A percentile compares a stretch with the other conserved stretches of the same genome.
Evolutionary conservation across 2,113 vertebrate species (phyloP).

Genomic region (Gadus chalcogrammus): DNA sequence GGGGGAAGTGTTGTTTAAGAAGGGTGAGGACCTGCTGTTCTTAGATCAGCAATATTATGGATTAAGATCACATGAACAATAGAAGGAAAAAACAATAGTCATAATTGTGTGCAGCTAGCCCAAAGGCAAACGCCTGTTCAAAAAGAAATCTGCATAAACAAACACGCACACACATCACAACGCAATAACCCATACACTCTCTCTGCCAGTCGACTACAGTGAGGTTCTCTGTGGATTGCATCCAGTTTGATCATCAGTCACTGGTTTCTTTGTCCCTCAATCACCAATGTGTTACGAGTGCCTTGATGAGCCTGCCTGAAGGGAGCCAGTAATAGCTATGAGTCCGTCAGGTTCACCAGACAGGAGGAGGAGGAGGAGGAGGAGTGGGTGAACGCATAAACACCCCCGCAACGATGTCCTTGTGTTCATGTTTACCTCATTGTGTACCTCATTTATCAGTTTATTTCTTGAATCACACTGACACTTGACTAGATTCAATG

Average conservation of each 20-base stretch:
- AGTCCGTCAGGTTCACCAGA: conserved; percentile 35
- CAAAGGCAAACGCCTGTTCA: not conserved
- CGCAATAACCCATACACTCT: not conserved
- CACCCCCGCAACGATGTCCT: too few relatives aligned
- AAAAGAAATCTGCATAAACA: not conserved
- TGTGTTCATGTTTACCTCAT: too few relatives aligned
- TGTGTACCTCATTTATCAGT: too few relatives aligned
- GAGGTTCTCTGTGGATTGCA: conserved; percentile 48
- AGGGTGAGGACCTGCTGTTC: not conserved
- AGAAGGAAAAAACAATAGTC: too few relatives aligned
- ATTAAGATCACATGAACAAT: not conserved
- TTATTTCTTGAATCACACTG: too few relatives aligned
- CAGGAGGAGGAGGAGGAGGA: conserved; percentile 18
- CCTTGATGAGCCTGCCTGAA: conserved; percentile 75
- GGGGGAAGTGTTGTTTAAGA: not conserved
- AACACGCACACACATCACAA: conserved; percentile 5
- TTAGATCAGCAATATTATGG: not conserved
- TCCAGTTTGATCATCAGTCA: conserved; percentile 71
- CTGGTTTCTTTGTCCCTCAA: conserved; percentile 68
- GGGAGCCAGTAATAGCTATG: conserved; percentile 57
- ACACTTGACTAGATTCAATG: too few relatives aligned
- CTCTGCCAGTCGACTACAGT: conserved; percentile 37
- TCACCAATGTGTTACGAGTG: conserved; percentile 58
- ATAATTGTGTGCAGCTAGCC: not conserved
- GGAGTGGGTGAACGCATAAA: conserved; percentile 6